Evolutionary conservation across 35 echinoderm and acorn worm genomes (phyloP), one percentile per base, ranked within the genome.

Genomic region (Acanthaster planci): DNA sequence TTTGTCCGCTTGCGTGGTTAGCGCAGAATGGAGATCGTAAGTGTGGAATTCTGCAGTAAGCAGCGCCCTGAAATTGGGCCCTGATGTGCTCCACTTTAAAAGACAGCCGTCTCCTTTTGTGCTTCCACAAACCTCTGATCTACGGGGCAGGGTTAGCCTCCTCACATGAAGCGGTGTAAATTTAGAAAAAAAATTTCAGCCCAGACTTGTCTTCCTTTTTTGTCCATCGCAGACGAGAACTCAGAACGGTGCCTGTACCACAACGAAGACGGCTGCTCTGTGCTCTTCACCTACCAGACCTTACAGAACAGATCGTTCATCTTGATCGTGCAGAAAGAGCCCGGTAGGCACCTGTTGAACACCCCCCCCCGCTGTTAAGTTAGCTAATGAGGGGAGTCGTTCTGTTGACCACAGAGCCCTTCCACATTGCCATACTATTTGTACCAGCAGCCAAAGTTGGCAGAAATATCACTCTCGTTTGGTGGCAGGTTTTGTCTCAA

Each of bases 261-360:
- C 51, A 92, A 91, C 31, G 78, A 85, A 0, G 55, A 91, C 77
- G 92, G 84, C 30, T 99, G 96, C 57, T 91, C 92, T 1, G 89
- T 99, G 40, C 90, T 91, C 38, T 99, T 99, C 40, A 94, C 92
- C 2, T 93, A 99, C 77, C 16, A 60, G 37, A 84, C 83, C 8
- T 59, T 91, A 23, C 51, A 37, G 7, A 94, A 99, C 82, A 92
- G 92, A 8, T 86, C 92, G 7, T 87, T 94, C 23, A 55, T 92
- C 0, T 72, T 99, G 40, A 82, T 81, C 31, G 96, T 99, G 2
- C 91, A 88, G 26, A 76, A 80, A 86, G 92, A 94, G 51, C 93
- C 93, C 67, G 89, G 96, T 98, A 55, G 87, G 87, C 77, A 83
- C 12, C 12, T 47, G n/a, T n/a, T n/a, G n/a, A n/a, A n/a, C n/a